Conservation (phyloP, 2,888 invertebrate species). For the Andrena haemorrhoa region DNA sequence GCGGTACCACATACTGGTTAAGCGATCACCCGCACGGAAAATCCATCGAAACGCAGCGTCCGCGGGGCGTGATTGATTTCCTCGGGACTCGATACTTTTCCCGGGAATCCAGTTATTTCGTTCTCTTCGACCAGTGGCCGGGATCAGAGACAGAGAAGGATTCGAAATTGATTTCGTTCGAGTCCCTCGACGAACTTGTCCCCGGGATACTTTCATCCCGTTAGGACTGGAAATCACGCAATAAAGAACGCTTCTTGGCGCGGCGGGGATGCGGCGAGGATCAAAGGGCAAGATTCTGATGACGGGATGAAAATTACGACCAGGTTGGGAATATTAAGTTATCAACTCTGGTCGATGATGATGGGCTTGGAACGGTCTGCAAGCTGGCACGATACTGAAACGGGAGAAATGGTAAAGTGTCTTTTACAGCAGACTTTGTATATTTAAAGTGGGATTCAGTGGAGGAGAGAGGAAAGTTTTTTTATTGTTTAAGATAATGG, state of each 20-base stretch:
- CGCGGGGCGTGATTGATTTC: slow-evolving; percentile 38
- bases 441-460: too few relatives aligned
- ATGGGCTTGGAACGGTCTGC: too few relatives aligned
- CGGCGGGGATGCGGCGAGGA: not conserved
- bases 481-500: too few relatives aligned
- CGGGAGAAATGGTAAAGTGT: too few relatives aligned
- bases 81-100: slow-evolving; percentile 26
- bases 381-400: too few relatives aligned
- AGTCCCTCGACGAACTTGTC: slow-evolving; percentile 2
- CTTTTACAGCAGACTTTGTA: too few relatives aligned
- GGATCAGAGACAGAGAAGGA: slow-evolving; percentile 24
- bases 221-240: slow-evolving; percentile 24
- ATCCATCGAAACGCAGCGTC: slow-evolving; percentile 24
- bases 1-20: too few relatives aligned
- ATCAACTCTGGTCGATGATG: too few relatives aligned
- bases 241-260: slow-evolving; percentile 6
- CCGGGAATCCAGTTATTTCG: slow-evolving; percentile 40
- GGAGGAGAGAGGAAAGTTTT: too few relatives aligned
- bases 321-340: too few relatives aligned
- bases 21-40: slow-evolving; percentile 7
- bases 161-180: slow-evolving; percentile 38
- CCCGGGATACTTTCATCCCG: slow-evolving; percentile 24
- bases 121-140: slow-evolving; percentile 28
- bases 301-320: not conserved
- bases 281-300: slow-evolving; percentile 5